Percentiles rank a stretch among this genome's conserved stretches.
Conservation (phyloP, 2,797 vertebrate species). For the Chrysocyon brachyurus region DNA sequence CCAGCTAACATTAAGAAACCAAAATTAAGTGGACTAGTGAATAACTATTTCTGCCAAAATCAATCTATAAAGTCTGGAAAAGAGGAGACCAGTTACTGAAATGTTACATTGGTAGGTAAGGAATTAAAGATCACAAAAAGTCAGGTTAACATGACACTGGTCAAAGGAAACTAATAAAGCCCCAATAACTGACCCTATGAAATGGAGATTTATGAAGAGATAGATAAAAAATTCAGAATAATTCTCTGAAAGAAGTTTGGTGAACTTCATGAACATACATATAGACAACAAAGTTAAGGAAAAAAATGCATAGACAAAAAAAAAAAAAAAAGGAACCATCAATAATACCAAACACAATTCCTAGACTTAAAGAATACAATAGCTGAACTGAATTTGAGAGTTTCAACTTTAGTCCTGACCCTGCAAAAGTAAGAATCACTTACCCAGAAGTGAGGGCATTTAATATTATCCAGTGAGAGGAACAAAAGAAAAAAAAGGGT, state of each 20-base stretch:
- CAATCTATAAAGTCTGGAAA: background rate
- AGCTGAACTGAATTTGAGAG: background rate
- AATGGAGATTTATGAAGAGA: background rate
- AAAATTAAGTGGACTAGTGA: background rate
- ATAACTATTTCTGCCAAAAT: background rate
- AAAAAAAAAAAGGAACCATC: background rate
- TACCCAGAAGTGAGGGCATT: background rate
- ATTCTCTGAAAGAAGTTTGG: background rate
- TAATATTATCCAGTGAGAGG: background rate
- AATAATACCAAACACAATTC: background rate
- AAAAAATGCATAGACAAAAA: background rate
- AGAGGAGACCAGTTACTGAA: background rate
- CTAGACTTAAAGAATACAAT: background rate
- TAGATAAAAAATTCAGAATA: background rate
- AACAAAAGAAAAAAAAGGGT: background rate
- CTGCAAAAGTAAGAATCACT: background rate
- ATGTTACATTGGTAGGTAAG: background rate
- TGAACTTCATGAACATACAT: background rate
- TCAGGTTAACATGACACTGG: background rate
- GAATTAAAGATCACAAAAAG: background rate
- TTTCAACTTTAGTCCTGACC: background rate
- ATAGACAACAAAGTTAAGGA: background rate
- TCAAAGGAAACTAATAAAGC: background rate
- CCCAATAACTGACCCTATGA: background rate
- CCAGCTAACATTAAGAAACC: background rate